Conservation (phyloP, 2,888 invertebrate species). For the Labia minor region DNA sequence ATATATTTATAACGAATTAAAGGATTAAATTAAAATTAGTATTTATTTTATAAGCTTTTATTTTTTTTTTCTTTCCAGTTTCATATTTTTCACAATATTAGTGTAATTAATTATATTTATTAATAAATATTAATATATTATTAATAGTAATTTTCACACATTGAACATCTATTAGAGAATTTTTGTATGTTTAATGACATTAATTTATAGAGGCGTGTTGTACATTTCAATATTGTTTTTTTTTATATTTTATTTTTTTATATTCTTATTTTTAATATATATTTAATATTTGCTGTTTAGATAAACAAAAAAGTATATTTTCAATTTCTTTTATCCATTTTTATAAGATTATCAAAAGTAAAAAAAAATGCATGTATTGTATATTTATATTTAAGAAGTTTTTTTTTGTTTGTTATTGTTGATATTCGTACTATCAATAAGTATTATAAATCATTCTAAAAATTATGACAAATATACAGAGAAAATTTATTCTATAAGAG, state of each 20-base stretch:
- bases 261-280: neutral
- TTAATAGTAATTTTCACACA: conserved; percentile 1
- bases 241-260: neutral
- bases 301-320: neutral
- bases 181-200: neutral
- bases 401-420: neutral
- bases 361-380: neutral
- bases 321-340: neutral
- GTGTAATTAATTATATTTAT: neutral
- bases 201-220: conserved; percentile 5
- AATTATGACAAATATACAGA: neutral
- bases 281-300: neutral
- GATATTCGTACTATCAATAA: too few species aligned
- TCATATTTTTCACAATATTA: neutral
- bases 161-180: conserved; percentile 13
- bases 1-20: too few species aligned
- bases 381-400: neutral
- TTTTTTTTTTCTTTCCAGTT: neutral
- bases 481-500: conserved; percentile 1
- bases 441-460: neutral
- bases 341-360: conserved; percentile 7
- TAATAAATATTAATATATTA: neutral
- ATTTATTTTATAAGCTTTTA: neutral
- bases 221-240: neutral
- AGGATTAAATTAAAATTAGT: too few species aligned